These are phyloP conservation scores for Eubasilissa regina DNA, from an alignment of 1,140 invertebrate genomes.

Conservation along the genomic window DNA sequence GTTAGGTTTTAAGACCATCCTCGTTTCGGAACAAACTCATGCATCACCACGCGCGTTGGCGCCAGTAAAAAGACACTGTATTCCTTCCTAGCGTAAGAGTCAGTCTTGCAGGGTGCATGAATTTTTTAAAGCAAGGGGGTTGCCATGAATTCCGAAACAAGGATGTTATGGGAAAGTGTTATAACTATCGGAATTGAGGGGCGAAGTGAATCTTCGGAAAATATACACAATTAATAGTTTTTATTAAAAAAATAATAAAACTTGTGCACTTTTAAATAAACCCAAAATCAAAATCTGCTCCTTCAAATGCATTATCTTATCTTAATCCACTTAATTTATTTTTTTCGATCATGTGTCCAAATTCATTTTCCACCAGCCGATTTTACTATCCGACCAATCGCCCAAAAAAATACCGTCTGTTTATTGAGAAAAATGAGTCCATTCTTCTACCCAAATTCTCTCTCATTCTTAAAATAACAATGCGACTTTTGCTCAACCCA, in stretches of 20 bases:
- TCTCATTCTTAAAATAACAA: no score
- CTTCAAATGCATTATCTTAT: no score
- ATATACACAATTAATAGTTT: background rate
- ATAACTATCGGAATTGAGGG: constrained; percentile 44
- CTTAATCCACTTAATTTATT: no score
- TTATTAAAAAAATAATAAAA: background rate
- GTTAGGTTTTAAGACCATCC: constrained; percentile 60
- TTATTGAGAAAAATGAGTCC: no score
- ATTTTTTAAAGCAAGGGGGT: constrained; percentile 33
- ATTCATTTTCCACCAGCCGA: no score
- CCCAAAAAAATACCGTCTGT: no score
- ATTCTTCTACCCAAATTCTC: no score
- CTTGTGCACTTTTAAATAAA: no score
- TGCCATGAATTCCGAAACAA: constrained; percentile 48
- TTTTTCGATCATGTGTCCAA: no score
- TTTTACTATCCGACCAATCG: no score
- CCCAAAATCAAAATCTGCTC: no score
- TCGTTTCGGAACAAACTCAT: constrained; percentile 41
- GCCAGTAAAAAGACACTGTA: background rate
- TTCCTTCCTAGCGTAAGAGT: background rate
- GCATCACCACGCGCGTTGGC: constrained; percentile 12
- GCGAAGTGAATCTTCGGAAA: background rate
- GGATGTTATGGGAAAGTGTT: constrained; percentile 42
- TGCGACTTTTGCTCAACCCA: no score
- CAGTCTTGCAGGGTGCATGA: background rate